Percentiles rank a stretch among this genome's conserved stretches.
phyloP scores from a whole-genome alignment of 2,113 vertebrate genomes.

The Oncorhynchus keta region DNA sequence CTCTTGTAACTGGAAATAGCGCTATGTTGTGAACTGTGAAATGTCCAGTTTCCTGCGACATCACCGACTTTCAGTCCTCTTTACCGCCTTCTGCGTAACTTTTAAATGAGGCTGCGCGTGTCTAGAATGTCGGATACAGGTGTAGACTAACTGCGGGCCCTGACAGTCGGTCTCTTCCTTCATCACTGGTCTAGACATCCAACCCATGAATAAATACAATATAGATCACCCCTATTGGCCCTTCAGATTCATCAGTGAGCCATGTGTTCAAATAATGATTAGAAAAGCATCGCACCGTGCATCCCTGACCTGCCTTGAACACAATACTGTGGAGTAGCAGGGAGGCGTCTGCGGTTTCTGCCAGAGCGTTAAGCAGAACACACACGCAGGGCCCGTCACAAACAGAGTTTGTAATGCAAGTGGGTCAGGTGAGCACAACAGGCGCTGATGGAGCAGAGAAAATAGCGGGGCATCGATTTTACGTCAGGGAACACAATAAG shows the following conservation, averaged over 20 bases:
- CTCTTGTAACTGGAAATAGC: neutral
- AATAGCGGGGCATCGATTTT: conserved; percentile 21
- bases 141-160: conserved; percentile 23
- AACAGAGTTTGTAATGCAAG: conserved; percentile 8
- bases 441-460: neutral
- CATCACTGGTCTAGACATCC: conserved; percentile 36
- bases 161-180: conserved; percentile 3
- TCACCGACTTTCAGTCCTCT: too few relatives aligned
- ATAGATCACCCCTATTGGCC: conserved; percentile 35
- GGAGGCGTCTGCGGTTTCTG: neutral
- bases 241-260: conserved; percentile 41
- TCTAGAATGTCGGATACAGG: neutral
- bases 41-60: too few relatives aligned
- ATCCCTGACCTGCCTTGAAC: conserved; percentile 31
- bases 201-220: conserved; percentile 57
- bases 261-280: conserved; percentile 44
- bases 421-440: conserved; percentile 9
- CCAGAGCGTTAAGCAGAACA: neutral
- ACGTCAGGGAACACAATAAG: neutral
- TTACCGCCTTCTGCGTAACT: too few relatives aligned
- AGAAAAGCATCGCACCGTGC: neutral
- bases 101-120: neutral
- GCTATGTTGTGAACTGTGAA: neutral
- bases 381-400: neutral
- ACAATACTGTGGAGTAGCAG: conserved; percentile 15